Conservation (phyloP, 2,113 vertebrate species). For the Neodon shergylaensis region DNA sequence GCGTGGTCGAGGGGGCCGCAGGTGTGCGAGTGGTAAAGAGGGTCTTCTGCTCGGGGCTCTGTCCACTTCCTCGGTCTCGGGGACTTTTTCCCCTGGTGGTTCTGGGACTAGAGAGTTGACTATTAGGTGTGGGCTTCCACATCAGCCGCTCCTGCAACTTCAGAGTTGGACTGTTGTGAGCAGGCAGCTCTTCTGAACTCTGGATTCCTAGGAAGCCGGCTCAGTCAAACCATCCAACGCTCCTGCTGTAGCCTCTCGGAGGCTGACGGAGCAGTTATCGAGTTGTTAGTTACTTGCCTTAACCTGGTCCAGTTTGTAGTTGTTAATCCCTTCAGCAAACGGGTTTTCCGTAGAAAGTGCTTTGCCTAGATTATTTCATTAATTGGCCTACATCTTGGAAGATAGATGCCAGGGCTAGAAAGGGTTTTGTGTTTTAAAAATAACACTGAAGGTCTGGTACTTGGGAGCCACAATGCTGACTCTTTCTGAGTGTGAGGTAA, state of each 20-base stretch:
- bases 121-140: not conserved
- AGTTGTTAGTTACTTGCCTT: not conserved
- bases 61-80: not conserved
- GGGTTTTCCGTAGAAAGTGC: not conserved
- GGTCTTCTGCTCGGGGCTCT: not conserved
- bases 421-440: not conserved
- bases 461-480: not conserved
- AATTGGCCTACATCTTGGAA: not conserved
- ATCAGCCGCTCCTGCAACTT: slow-evolving; percentile 45
- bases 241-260: not conserved
- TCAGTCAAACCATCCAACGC: not conserved
- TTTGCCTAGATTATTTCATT: not conserved
- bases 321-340: slow-evolving; percentile 1
- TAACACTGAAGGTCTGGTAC: not conserved
- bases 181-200: not conserved
- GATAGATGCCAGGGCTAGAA: slow-evolving; percentile 12
- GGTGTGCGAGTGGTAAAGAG: not conserved
- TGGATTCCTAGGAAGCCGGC: not conserved
- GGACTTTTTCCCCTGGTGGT: not conserved
- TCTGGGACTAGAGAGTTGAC: slow-evolving; percentile 23
- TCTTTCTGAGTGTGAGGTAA: not conserved
- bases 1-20: not conserved
- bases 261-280: not conserved
- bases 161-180: not conserved
- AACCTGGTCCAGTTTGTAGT: not conserved